Conservation (phyloP, 2,888 invertebrate species). For the Drosophila dives region DNA sequence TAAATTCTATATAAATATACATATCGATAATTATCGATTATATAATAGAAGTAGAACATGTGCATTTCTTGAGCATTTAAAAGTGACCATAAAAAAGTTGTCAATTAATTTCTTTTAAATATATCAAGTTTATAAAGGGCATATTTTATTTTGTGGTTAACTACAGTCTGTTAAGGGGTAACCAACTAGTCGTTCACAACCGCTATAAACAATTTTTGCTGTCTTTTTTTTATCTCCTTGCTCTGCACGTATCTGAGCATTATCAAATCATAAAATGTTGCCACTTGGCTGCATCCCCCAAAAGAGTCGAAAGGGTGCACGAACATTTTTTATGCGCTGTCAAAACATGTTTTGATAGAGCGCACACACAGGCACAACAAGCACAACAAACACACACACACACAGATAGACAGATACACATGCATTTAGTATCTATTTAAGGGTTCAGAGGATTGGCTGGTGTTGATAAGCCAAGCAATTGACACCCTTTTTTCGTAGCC, state of each 20-base stretch:
- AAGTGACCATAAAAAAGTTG: background rate
- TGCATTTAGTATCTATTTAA: slow-evolving; percentile 41
- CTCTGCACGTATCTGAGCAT: slow-evolving; percentile 74
- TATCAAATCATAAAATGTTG: slow-evolving; percentile 84
- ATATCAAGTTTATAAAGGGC: rapidly evolving
- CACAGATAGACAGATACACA: slow-evolving; percentile 1
- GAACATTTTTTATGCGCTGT: slow-evolving; percentile 83
- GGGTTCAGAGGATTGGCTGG: slow-evolving; percentile 29
- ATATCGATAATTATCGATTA: background rate
- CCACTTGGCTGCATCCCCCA: slow-evolving; percentile 76
- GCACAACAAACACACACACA: background rate
- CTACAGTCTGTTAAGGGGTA: background rate
- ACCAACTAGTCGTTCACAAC: background rate
- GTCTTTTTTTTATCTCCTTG: slow-evolving; percentile 1
- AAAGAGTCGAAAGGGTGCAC: slow-evolving; percentile 48
- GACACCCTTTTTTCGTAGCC: slow-evolving; percentile 63
- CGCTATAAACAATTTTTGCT: background rate
- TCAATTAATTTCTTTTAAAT: background rate
- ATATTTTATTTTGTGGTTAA: background rate
- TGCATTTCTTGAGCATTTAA: background rate
- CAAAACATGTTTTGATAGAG: slow-evolving; percentile 84
- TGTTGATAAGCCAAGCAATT: slow-evolving; percentile 51
- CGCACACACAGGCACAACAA: slow-evolving; percentile 45
- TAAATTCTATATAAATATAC: background rate
- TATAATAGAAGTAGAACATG: background rate